A percentile compares a stretch with the other conserved stretches of the same genome.
These are phyloP conservation scores for Brevimyrus niger DNA, from an alignment of 2,113 vertebrate species.

Conservation along the genomic window DNA sequence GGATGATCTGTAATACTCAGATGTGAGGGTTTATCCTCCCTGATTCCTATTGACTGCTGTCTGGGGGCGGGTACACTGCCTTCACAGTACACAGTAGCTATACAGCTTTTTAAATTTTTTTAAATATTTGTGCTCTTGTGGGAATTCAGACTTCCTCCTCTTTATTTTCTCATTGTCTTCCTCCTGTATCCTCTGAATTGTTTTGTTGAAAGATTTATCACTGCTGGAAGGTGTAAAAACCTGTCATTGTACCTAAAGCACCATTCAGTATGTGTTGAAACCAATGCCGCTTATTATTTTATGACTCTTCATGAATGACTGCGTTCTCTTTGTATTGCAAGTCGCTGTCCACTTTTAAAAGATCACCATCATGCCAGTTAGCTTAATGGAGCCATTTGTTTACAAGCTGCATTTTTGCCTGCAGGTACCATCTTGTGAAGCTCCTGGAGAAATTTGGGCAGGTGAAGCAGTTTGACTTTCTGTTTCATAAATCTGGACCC, in stretches of 20 bases:
- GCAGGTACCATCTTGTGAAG: slow-evolving; percentile 88
- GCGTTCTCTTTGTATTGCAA: neutral
- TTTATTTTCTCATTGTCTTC: slow-evolving; percentile 70
- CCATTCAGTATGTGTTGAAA: slow-evolving; percentile 24
- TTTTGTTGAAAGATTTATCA: slow-evolving; percentile 69
- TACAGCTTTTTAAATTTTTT: slow-evolving; percentile 39
- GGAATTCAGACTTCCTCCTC: slow-evolving; percentile 62
- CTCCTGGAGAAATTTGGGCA: slow-evolving; percentile 94
- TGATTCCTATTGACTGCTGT: neutral
- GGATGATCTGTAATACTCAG: neutral
- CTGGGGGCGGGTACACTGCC: neutral
- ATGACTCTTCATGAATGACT: neutral
- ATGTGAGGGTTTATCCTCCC: slow-evolving; percentile 1
- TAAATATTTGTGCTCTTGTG: slow-evolving; percentile 48
- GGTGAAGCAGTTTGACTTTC: slow-evolving; percentile 96
- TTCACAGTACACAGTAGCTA: slow-evolving; percentile 21
- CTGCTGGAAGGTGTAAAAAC: slow-evolving; percentile 63
- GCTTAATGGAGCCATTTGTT: neutral
- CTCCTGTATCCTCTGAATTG: slow-evolving; percentile 69
- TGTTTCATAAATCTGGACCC: slow-evolving; percentile 94
- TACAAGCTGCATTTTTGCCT: neutral
- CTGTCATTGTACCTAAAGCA: slow-evolving; percentile 56
- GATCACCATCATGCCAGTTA: neutral
- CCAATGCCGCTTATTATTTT: neutral
- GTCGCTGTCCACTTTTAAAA: neutral